phyloP scores from a whole-genome alignment of 2,797 vertebrate genomes.

The Triplophysa yarkandensis region DNA sequence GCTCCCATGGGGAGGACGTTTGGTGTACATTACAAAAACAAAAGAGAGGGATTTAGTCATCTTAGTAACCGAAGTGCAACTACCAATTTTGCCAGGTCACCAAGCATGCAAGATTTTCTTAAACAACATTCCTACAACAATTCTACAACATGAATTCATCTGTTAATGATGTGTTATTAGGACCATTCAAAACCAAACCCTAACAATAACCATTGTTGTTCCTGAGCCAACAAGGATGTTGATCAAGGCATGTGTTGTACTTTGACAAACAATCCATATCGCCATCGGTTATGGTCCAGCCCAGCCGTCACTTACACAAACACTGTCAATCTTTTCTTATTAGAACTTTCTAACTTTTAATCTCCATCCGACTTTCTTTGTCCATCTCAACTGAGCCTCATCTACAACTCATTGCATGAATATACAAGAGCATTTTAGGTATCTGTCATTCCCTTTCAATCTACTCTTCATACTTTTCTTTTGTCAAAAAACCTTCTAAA shows the following conservation, averaged over 20 bases:
- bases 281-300: background rate
- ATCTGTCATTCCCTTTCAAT: constrained; percentile 9
- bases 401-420: background rate
- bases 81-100: background rate
- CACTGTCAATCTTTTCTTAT: background rate
- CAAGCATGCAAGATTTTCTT: background rate
- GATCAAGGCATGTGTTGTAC: background rate
- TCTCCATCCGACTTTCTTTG: constrained; percentile 48
- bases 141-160: background rate
- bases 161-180: background rate
- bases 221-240: background rate
- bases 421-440: constrained; percentile 1
- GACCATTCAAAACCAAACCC: background rate
- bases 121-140: background rate
- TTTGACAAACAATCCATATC: background rate
- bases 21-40: constrained; percentile 13
- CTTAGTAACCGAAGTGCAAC: constrained; percentile 2
- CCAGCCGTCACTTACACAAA: constrained; percentile 15
- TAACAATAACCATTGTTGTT: background rate
- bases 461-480: constrained; percentile 1
- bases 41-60: background rate
- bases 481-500: constrained; percentile 24
- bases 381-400: constrained; percentile 3
- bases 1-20: background rate
- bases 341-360: background rate